Base-by-base conservation (phyloP, 2,113 vertebrate genomes). In the Scolopax mira region DNA sequence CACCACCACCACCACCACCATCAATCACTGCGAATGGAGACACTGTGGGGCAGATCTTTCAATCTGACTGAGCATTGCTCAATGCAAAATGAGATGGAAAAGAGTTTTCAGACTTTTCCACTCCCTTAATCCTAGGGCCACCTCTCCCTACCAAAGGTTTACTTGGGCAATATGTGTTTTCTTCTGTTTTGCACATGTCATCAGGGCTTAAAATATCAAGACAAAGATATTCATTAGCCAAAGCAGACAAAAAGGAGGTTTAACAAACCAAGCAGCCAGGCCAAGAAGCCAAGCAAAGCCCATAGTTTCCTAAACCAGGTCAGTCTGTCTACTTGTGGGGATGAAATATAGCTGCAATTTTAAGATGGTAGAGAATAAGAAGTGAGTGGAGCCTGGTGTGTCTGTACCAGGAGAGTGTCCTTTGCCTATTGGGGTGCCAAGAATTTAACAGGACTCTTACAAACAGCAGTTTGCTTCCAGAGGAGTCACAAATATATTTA, bases 41-140 rank as follows among this genome's bases (percentile, higher is more conserved):
- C 39, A 86, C 80, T 95, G 77, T 82, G 88, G 93, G 86, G 90
- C 95, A 94, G 86, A 79, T 79, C 49, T 39, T 82, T 54, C 83
- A 72, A 48, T 30, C 92, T 73, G 55, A 69, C 72, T 70, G 83
- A 87, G 44, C 57, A 19, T 27, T 84, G 79, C 75, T 75, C 8
- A 25, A 62, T 87, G 54, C 77, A 87, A 87, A 94, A 92, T 48
- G 57, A 84, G 83, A 74, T 15, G 57, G 65, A 37, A 93, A 84
- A 75, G 4, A 90, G 31, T 92, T 95, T 65, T 22, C 70, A 87
- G 73, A 77, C 48, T 79, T 84, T 75, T 22, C 42, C 9, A 31
- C 48, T 90, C 66, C 77, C 57, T 67, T 35, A 83, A 67, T 84
- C 79, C 82, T 41, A 46, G 46, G 46, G 54, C 69, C 74, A 69